Conservation (phyloP, 2,888 invertebrate genomes). For the Gymnosoma rotundatum region DNA sequence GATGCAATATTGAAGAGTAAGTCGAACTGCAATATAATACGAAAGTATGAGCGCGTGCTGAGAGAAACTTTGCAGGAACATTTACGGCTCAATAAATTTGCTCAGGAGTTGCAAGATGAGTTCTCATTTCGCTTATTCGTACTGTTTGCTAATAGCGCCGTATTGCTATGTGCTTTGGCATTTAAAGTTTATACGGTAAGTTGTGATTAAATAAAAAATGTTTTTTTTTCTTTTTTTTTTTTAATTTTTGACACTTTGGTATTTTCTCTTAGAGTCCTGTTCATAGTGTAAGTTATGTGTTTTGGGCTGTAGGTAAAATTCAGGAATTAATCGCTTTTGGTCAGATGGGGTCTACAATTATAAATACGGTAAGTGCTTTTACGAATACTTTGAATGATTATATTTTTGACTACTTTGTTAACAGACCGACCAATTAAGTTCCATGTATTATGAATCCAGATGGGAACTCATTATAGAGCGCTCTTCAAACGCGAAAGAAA, state of each 20-base stretch:
- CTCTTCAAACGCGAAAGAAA: conserved; percentile 74
- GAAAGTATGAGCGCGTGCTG: conserved; percentile 71
- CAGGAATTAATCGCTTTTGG: conserved; percentile 75
- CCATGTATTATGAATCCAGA: conserved; percentile 75
- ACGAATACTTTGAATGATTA: not conserved
- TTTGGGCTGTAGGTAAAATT: conserved; percentile 76
- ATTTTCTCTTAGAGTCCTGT: conserved; percentile 74
- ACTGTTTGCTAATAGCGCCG: conserved; percentile 75
- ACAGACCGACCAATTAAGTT: conserved; percentile 75
- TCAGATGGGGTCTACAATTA: conserved; percentile 74
- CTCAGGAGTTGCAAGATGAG: conserved; percentile 72
- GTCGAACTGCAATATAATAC: conserved; percentile 62
- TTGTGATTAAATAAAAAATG: not conserved
- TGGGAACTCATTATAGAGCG: conserved; percentile 76
- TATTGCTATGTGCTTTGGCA: conserved; percentile 74
- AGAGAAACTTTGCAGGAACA: conserved; percentile 71
- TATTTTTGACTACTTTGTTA: not conserved
- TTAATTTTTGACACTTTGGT: too few relatives aligned
- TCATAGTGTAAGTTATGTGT: conserved; percentile 71
- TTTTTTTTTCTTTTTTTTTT: not conserved
- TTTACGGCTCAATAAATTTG: conserved; percentile 74
- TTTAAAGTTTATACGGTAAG: conserved; percentile 76
- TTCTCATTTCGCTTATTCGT: conserved; percentile 76
- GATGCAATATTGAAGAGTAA: conserved; percentile 66
- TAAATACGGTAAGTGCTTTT: conserved; percentile 71